Percentiles rank a stretch among this genome's conserved stretches.
phyloP scores from a whole-genome alignment of 2,888 invertebrate species.

The Schizotus pectinicornis region DNA sequence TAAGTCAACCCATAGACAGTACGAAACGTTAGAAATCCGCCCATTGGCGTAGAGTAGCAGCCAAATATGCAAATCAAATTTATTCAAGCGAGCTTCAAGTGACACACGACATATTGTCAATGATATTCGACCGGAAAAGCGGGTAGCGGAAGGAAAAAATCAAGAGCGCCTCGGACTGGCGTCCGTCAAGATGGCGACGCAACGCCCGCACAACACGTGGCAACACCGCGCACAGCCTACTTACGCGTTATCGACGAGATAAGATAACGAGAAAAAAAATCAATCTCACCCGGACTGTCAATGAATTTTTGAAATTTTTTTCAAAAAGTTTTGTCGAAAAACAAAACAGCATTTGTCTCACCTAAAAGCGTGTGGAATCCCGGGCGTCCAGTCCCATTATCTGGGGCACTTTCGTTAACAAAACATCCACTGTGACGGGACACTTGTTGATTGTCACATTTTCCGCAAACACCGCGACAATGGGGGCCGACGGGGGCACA shows the following conservation, averaged over 20 bases:
- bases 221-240: constrained; percentile 35
- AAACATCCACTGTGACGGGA: constrained; percentile 19
- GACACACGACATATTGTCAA: constrained; percentile 51
- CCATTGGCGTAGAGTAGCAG: constrained; percentile 38
- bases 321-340: too few species aligned
- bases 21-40: constrained; percentile 21
- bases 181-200: constrained; percentile 27
- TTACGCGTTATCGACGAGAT: constrained; percentile 21
- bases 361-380: constrained; percentile 1
- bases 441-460: constrained; percentile 29
- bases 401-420: constrained; percentile 20
- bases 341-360: too few species aligned
- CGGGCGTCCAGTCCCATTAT: constrained; percentile 24
- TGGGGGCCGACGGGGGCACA: constrained; percentile 11
- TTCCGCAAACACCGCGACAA: constrained; percentile 13
- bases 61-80: constrained; percentile 52
- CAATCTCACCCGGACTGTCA: constrained; percentile 10
- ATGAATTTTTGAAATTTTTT: too few species aligned
- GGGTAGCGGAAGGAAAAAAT: constrained; percentile 19
- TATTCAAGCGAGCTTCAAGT: constrained; percentile 45
- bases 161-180: constrained; percentile 1
- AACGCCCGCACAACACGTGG: constrained; percentile 31
- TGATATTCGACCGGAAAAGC: constrained; percentile 39
- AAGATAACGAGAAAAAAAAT: constrained; percentile 22
- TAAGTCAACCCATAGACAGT: constrained; percentile 9